These are phyloP conservation scores for Beris chalybata DNA, from an alignment of 2,888 invertebrate species.

Conservation along the genomic window DNA sequence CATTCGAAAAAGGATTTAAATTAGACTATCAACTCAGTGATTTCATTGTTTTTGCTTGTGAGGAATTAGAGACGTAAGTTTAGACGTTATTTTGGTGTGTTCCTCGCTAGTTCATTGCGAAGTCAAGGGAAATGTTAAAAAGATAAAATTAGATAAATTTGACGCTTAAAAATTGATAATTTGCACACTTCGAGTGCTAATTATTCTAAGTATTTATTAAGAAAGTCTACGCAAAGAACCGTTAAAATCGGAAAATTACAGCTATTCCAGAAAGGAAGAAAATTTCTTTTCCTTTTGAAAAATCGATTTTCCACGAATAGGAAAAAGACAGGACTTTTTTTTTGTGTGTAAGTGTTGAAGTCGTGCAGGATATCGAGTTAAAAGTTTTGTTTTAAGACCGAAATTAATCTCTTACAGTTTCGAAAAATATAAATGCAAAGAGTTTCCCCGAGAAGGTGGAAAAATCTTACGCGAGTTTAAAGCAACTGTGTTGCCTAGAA, in stretches of 20 bases:
- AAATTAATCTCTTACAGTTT: background rate
- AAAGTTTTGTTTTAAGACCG: background rate
- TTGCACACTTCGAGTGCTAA: too few relatives aligned
- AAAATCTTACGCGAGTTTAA: background rate
- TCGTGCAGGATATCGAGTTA: constrained; percentile 25
- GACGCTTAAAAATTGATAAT: too few relatives aligned
- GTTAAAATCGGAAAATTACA: too few relatives aligned
- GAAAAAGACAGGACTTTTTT: background rate
- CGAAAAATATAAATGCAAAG: background rate
- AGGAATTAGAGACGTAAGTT: constrained; percentile 27
- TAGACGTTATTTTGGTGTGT: background rate
- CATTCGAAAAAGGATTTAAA: constrained; percentile 10
- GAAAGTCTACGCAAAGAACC: too few relatives aligned
- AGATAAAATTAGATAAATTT: too few relatives aligned
- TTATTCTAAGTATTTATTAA: too few relatives aligned
- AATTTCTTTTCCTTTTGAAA: constrained; percentile 3
- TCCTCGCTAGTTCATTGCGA: too few relatives aligned
- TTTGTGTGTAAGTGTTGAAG: constrained; percentile 8
- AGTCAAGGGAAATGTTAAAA: too few relatives aligned
- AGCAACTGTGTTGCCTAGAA: background rate
- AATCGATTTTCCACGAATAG: constrained; percentile 30
- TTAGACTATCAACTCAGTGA: constrained; percentile 5
- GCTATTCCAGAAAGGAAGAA: background rate
- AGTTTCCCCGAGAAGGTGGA: background rate
- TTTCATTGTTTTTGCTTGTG: constrained; percentile 3